Evolutionary conservation across 2,888 invertebrate genomes (phyloP).

Genomic region (Apamea crenata): DNA sequence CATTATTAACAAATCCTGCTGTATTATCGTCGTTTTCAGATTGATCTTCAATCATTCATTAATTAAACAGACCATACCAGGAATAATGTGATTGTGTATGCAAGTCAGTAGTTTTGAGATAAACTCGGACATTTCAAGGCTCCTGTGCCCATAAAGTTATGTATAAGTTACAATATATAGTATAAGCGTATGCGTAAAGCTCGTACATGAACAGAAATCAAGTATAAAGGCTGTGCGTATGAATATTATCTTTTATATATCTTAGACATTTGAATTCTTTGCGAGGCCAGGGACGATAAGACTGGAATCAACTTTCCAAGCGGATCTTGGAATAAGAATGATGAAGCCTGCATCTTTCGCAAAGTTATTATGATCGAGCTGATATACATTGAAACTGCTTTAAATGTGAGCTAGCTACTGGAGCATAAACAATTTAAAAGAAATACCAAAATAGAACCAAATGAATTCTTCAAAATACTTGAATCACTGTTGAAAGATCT

Average conservation of each 20-base stretch:
- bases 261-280: constrained; percentile 48
- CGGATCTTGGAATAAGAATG: constrained; percentile 39
- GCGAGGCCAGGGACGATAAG: constrained; percentile 40
- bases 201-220: constrained; percentile 28
- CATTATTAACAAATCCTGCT: neutral
- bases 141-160: constrained; percentile 39
- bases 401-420: neutral
- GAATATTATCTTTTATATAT: constrained; percentile 52
- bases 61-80: constrained; percentile 2
- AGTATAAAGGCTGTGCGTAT: constrained; percentile 18
- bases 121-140: constrained; percentile 47
- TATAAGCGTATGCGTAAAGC: constrained; percentile 40
- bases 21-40: constrained; percentile 11
- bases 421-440: neutral
- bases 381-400: neutral
- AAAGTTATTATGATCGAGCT: neutral
- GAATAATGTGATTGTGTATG: constrained; percentile 26
- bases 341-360: constrained; percentile 1
- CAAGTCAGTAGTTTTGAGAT: constrained; percentile 31
- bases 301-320: constrained; percentile 43
- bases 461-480: neutral
- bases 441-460: no score
- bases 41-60: constrained; percentile 10
- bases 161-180: constrained; percentile 26
- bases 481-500: neutral